phyloP scores from a whole-genome alignment of 2,113 vertebrate species.

The Neoarius graeffei region DNA sequence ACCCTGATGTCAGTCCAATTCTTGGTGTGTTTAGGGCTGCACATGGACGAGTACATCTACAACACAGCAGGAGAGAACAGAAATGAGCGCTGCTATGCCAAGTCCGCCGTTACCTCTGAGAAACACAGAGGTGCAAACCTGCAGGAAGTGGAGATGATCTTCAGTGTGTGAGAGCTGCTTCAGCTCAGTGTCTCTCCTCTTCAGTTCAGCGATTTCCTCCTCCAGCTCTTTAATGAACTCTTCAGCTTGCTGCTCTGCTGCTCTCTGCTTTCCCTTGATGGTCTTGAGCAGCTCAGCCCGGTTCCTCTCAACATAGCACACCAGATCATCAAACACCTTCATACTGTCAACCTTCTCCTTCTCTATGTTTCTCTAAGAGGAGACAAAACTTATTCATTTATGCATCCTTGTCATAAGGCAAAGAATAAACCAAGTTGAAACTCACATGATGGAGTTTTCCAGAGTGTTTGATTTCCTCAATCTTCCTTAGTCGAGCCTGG shows the following conservation, averaged over 20 bases:
- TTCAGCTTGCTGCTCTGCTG: neutral
- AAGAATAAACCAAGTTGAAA: too few relatives aligned
- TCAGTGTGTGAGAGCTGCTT: constrained; percentile 4
- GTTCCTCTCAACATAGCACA: neutral
- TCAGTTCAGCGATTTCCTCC: constrained; percentile 16
- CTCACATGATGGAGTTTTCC: neutral
- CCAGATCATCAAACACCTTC: neutral
- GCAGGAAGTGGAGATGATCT: neutral
- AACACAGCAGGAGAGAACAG: neutral
- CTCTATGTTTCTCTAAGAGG: neutral
- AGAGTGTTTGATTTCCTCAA: neutral
- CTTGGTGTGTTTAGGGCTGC: neutral
- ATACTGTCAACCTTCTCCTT: neutral
- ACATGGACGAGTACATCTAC: neutral
- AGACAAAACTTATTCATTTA: neutral
- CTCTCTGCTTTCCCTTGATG: neutral
- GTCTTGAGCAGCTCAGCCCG: neutral
- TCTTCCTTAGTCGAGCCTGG: neutral
- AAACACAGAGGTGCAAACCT: neutral
- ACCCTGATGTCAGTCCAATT: neutral
- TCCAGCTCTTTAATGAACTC: constrained; percentile 15
- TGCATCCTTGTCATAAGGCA: neutral
- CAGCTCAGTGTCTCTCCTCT: constrained; percentile 6
- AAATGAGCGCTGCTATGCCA: neutral
- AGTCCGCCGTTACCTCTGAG: neutral